These are phyloP conservation scores for Drosophila greeni DNA, from an alignment of 2,888 invertebrate genomes.

Conservation along the genomic window DNA sequence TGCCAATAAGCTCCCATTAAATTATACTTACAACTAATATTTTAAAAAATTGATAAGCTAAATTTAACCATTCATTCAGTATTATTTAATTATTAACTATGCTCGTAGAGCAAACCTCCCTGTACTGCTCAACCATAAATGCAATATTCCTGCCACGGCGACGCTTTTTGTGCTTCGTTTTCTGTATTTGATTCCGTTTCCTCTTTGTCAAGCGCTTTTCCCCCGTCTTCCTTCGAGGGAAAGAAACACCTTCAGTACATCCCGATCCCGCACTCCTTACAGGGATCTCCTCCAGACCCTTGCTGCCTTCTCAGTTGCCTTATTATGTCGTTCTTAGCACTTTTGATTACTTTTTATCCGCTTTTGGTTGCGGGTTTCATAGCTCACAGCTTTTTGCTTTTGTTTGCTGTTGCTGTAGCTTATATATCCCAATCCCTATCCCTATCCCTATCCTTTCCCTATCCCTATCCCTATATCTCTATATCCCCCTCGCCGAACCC, in stretches of 20 bases:
- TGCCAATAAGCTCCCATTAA: no score
- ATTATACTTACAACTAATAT: not conserved
- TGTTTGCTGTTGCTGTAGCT: slow-evolving; percentile 31
- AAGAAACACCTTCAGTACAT: slow-evolving; percentile 51
- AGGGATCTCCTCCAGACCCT: slow-evolving; percentile 1
- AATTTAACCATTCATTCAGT: no score
- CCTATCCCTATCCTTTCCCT: slow-evolving; percentile 1
- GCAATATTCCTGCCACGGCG: slow-evolving; percentile 46
- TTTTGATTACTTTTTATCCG: slow-evolving; percentile 74
- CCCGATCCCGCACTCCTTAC: slow-evolving; percentile 10
- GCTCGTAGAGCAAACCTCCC: not conserved
- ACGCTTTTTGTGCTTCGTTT: slow-evolving; percentile 51
- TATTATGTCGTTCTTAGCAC: slow-evolving; percentile 73
- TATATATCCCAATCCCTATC: slow-evolving; percentile 32
- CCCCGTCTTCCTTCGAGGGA: slow-evolving; percentile 18
- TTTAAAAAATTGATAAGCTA: not conserved
- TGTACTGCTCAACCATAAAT: slow-evolving; percentile 40
- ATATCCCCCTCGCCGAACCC: not conserved
- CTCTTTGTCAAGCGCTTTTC: slow-evolving; percentile 61
- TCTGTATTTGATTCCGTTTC: slow-evolving; percentile 67
- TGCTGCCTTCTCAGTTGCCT: slow-evolving; percentile 54
- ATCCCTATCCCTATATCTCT: slow-evolving; percentile 3
- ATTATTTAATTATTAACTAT: no score
- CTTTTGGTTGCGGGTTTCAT: slow-evolving; percentile 64
- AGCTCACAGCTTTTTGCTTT: slow-evolving; percentile 42